Evolutionary conservation across 2,888 invertebrate genomes (phyloP), one percentile per base, ranked within the genome.

Genomic region (Limnephilus rhombicus): DNA sequence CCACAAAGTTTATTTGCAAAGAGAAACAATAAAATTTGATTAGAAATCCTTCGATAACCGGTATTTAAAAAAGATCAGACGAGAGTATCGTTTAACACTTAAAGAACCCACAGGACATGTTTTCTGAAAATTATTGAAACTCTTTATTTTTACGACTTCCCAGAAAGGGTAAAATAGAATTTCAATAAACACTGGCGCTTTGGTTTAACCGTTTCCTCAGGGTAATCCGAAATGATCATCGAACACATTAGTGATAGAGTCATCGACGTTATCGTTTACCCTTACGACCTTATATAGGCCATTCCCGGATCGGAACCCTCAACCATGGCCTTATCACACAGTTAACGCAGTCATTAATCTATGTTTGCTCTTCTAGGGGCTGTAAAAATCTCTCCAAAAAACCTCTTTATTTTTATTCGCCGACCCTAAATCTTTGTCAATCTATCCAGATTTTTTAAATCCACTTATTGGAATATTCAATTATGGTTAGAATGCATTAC

Each of bases 261-360:
- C 45, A 45, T 86, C 5, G 45, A 86, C 86, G 53, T 87, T 53
- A 87, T 87, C 87, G 87, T 49, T 53, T 15, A n/a, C 49, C 87
- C 87, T 87, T 49, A 53, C 34, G 87, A 53, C 87, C 53, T 49
- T 49, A 85, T 34, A 68, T 87, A 53, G n/a, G 37, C 88, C 37
- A 37, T 86, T 29, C 41, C 24, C 13, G 12, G 34, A 24, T 18
- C 80, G 18, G 31, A 37, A 80, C 13, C 88, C 34, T 89, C 29
- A 80, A 34, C 68, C 24, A 89, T 80, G 37, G 45, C 80, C 88
- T 89, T 89, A 89, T 89, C 88, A 80, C 80, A 34, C 80, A 89
- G 80, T 80, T 80, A 37, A 18, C 80, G 88, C 88, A 80, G 12
- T 24, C 80, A 89, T 89, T 89, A 89, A 89, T 89, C 88, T 80